A percentile compares a stretch with the other conserved stretches of the same genome.
These are phyloP conservation scores for Drosophila parthenogenetica DNA, from an alignment of 2,888 invertebrate genomes.

Conservation along the genomic window DNA sequence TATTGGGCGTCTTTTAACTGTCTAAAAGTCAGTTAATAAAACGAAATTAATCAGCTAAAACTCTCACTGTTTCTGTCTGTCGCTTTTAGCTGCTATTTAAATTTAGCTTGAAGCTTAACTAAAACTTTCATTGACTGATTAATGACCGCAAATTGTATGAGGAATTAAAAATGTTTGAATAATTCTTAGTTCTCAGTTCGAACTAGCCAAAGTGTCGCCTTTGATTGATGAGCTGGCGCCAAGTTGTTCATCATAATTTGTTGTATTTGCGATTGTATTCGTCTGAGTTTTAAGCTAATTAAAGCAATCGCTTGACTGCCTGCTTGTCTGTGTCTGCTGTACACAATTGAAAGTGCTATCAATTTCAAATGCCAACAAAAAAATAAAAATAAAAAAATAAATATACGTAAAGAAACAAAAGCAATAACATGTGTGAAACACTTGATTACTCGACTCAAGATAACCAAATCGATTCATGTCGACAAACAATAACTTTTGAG, in stretches of 20 bases:
- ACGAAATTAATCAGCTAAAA: constrained; percentile 1
- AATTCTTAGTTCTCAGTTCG: background rate
- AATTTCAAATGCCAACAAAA: constrained; percentile 40
- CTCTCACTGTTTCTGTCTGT: background rate
- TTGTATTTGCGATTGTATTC: background rate
- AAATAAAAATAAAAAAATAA: no score
- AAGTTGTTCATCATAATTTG: constrained; percentile 37
- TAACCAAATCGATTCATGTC: constrained; percentile 66
- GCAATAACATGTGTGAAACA: constrained; percentile 51
- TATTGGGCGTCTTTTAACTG: background rate
- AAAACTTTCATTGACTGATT: constrained; percentile 19
- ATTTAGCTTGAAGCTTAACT: background rate
- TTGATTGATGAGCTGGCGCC: constrained; percentile 60
- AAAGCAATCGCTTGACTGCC: constrained; percentile 38
- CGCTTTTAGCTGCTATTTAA: constrained; percentile 4
- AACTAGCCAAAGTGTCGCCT: constrained; percentile 37
- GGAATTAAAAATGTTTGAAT: constrained; percentile 1
- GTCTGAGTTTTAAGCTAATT: constrained; percentile 57
- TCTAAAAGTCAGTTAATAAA: background rate
- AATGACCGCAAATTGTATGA: constrained; percentile 11
- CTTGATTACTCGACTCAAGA: constrained; percentile 69
- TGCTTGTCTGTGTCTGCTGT: constrained; percentile 4
- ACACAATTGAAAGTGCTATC: constrained; percentile 48
- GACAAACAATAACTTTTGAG: constrained; percentile 43
- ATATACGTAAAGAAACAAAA: no score